Conservation (phyloP, 2,888 invertebrate genomes). For the Dryocosmus kuriphilus region DNA sequence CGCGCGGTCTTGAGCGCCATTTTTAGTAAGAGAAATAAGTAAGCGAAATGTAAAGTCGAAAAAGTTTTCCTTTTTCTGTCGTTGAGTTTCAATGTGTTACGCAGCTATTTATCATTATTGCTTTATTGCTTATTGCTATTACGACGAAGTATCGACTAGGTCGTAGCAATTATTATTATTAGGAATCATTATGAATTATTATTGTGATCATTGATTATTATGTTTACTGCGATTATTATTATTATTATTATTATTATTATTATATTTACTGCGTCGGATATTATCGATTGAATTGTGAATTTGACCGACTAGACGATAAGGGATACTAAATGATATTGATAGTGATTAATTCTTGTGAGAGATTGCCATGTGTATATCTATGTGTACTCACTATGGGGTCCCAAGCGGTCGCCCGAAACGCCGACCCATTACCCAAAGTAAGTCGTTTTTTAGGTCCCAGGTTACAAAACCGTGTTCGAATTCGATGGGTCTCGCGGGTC, state of each 20-base stretch:
- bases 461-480: constrained; percentile 45
- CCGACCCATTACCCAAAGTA: constrained; percentile 70
- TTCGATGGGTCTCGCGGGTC: constrained; percentile 51
- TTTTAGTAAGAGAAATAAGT: constrained; percentile 35
- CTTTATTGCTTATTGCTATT: constrained; percentile 60
- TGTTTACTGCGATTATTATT: constrained; percentile 53
- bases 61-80: constrained; percentile 67
- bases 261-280: constrained; percentile 53
- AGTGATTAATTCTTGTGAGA: constrained; percentile 77
- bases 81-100: constrained; percentile 74
- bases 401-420: constrained; percentile 73
- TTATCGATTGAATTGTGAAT: constrained; percentile 63
- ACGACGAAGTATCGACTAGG: constrained; percentile 52
- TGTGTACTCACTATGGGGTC: constrained; percentile 76
- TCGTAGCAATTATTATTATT: constrained; percentile 52
- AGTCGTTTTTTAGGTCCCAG: constrained; percentile 62
- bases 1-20: constrained; percentile 26
- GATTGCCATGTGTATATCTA: constrained; percentile 77
- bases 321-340: constrained; percentile 75
- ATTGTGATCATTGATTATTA: constrained; percentile 51
- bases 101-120: constrained; percentile 69
- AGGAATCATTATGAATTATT: constrained; percentile 56
- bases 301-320: constrained; percentile 73
- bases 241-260: constrained; percentile 51
- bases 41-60: constrained; percentile 46